Evolutionary conservation across 2,113 vertebrate genomes (phyloP).

Genomic region (Dascyllus trimaculatus): DNA sequence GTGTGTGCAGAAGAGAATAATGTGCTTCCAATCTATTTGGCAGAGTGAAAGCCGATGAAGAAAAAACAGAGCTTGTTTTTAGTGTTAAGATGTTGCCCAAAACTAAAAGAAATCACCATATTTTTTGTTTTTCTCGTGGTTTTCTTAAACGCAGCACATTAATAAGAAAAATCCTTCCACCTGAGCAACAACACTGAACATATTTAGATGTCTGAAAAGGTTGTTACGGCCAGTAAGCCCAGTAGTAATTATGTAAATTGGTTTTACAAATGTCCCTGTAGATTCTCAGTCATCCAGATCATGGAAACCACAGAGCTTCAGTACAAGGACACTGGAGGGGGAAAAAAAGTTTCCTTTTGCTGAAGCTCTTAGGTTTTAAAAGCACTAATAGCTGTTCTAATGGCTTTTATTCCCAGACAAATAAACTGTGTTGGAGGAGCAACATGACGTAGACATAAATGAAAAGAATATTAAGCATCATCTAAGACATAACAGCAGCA

Average conservation of each 20-base stretch:
- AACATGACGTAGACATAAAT: neutral
- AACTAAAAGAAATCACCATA: no score
- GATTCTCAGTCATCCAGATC: no score
- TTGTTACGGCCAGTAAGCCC: neutral
- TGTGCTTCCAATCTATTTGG: conserved; percentile 15
- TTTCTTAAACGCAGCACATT: no score
- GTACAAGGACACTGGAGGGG: no score
- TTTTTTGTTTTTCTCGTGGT: no score
- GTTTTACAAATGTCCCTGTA: neutral
- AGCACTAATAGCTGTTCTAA: neutral
- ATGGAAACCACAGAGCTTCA: no score
- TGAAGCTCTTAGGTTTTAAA: neutral
- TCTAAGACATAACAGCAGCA: neutral
- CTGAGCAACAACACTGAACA: neutral
- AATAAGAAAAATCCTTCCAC: neutral
- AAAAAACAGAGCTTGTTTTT: neutral
- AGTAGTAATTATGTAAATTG: neutral
- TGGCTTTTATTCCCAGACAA: neutral
- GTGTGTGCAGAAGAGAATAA: conserved; percentile 14
- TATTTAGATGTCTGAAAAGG: neutral
- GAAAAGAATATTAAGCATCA: neutral
- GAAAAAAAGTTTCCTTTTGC: no score
- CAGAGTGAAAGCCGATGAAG: conserved; percentile 4
- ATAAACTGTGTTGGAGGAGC: neutral
- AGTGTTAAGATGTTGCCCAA: no score